Conservation (phyloP, 2,888 invertebrate species). For the Nasonovia ribisnigri region DNA sequence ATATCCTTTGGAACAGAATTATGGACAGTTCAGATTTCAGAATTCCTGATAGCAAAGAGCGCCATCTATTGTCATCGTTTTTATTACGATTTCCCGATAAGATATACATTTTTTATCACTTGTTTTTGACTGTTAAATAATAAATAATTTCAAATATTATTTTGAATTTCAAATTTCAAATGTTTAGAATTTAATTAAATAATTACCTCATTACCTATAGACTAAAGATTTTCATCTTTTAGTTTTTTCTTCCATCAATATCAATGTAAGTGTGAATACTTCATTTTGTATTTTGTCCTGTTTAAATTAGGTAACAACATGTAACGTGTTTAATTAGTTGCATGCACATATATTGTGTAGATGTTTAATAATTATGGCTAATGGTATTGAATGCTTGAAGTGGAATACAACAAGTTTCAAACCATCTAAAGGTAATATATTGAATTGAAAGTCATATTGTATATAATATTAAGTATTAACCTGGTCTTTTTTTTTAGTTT, state of each 20-base stretch:
- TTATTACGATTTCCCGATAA: background rate
- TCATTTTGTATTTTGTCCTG: background rate
- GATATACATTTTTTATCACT: background rate
- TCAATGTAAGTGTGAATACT: background rate
- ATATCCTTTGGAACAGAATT: too few relatives aligned
- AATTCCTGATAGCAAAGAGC: background rate
- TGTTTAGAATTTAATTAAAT: too few relatives aligned
- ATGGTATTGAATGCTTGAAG: slow-evolving; percentile 41
- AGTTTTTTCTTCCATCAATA: background rate
- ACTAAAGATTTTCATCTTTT: background rate
- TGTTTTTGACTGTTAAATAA: background rate
- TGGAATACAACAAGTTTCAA: slow-evolving; percentile 48
- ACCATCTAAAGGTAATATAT: slow-evolving; percentile 15
- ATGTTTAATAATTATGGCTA: slow-evolving; percentile 7
- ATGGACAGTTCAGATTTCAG: too few relatives aligned
- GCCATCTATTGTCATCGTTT: background rate
- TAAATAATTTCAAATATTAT: background rate
- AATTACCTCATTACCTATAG: too few relatives aligned
- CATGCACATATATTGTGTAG: background rate
- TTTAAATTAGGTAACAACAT: background rate
- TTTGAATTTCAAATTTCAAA: background rate
- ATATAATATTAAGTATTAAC: background rate
- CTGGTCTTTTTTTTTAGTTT: slow-evolving; percentile 13
- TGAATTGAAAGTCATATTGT: background rate
- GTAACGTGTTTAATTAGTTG: background rate